Evolutionary conservation across 2,888 invertebrate species (phyloP).

Genomic region (Tipula helvola): DNA sequence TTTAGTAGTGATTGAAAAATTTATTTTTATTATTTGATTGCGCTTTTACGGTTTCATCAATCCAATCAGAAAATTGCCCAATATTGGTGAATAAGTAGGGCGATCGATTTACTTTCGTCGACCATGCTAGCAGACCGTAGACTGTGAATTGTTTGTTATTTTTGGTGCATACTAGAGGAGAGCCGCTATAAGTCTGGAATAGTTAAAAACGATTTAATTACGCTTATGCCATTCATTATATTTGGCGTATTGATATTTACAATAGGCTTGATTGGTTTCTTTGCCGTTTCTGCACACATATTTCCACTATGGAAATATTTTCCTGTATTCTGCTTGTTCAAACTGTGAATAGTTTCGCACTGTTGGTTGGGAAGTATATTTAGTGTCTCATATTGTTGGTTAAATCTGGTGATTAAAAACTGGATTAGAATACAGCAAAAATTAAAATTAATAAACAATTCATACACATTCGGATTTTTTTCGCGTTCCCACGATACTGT

Average conservation of each 20-base stretch:
- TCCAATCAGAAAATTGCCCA: neutral
- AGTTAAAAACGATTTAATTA: neutral
- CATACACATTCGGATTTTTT: neutral
- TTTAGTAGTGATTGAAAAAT: neutral
- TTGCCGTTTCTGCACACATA: neutral
- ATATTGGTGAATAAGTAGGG: neutral
- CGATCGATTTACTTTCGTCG: constrained; percentile 4
- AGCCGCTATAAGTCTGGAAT: neutral
- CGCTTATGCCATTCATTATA: neutral
- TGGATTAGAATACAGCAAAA: neutral
- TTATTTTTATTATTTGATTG: neutral
- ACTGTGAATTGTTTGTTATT: neutral
- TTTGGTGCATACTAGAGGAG: neutral
- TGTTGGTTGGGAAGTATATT: neutral
- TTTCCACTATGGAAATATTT: constrained; percentile 5
- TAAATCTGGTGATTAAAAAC: neutral
- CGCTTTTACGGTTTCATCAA: neutral
- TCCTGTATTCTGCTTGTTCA: neutral
- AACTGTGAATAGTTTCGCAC: neutral
- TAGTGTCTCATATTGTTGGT: neutral
- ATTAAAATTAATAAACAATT: neutral
- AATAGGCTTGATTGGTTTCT: neutral
- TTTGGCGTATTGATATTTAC: neutral
- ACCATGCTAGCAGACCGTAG: neutral
- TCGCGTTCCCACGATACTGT: neutral